Evolutionary conservation across 2,113 vertebrate species (phyloP).

Genomic region (Sturnus vulgaris): DNA sequence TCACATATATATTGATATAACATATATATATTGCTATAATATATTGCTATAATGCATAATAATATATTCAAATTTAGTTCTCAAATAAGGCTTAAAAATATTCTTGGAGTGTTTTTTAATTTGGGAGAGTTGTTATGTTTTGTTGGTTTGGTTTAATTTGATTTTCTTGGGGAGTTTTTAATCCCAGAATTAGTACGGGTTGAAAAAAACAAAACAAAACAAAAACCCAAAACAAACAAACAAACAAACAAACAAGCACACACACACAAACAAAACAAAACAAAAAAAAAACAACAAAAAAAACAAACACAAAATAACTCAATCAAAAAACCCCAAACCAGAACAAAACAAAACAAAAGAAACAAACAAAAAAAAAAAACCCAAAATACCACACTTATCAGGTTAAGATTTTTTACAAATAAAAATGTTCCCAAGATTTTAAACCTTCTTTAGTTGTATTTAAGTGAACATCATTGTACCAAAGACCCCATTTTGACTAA

Average conservation of each 20-base stretch:
- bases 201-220: neutral
- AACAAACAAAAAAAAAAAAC: neutral
- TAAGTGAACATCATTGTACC: neutral
- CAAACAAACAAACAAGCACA: too few species aligned
- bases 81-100: neutral
- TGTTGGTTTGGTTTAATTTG: neutral
- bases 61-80: neutral
- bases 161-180: accelerated
- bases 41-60: accelerated
- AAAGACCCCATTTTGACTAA: neutral
- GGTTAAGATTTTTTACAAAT: neutral
- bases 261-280: too few species aligned
- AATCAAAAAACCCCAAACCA: too few species aligned
- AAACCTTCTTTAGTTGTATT: neutral
- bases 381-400: too few species aligned
- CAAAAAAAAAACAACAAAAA: too few species aligned
- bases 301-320: accelerated
- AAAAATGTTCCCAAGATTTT: neutral
- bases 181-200: accelerated
- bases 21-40: too few species aligned
- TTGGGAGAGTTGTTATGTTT: accelerated
- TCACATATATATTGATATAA: neutral
- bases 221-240: neutral
- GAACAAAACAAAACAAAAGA: too few species aligned
- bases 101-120: neutral